phyloP scores from a whole-genome alignment of 2,797 vertebrate species.

The Anisognathus igniventris region DNA sequence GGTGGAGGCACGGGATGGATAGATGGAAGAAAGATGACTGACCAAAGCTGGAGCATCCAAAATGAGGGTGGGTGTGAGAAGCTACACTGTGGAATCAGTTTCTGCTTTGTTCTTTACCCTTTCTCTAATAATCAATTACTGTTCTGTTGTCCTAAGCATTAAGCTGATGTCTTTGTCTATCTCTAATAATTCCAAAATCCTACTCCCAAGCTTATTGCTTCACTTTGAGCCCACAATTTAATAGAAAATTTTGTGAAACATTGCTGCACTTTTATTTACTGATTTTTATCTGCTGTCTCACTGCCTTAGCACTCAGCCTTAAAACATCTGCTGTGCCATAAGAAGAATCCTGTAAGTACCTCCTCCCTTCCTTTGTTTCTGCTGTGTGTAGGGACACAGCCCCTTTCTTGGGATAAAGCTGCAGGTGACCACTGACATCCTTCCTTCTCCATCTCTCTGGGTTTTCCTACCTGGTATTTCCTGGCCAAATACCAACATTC shows the following conservation, averaged over 20 bases:
- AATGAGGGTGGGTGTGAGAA: not conserved
- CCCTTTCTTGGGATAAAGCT: not conserved
- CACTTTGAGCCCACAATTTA: not conserved
- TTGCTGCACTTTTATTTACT: not conserved
- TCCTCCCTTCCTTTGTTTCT: not conserved
- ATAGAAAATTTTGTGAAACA: not conserved
- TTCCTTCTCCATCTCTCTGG: not conserved
- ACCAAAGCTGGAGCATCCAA: not conserved
- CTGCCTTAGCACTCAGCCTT: not conserved
- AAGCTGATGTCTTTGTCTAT: not conserved
- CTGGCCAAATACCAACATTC: fast-evolving
- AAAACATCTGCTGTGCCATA: not conserved
- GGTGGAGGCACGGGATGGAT: not conserved
- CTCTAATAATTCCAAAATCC: not conserved
- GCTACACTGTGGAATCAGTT: not conserved
- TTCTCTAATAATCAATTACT: not conserved
- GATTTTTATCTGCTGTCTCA: not conserved
- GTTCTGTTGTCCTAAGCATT: not conserved
- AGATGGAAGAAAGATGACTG: not conserved
- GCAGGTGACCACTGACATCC: not conserved
- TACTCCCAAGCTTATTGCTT: not conserved
- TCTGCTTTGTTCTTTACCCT: not conserved
- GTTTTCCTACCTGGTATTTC: not conserved
- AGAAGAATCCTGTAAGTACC: not conserved
- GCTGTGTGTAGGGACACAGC: not conserved